Conservation (phyloP, 2,797 vertebrate species). For the Paratrypauchen microcephalus region DNA sequence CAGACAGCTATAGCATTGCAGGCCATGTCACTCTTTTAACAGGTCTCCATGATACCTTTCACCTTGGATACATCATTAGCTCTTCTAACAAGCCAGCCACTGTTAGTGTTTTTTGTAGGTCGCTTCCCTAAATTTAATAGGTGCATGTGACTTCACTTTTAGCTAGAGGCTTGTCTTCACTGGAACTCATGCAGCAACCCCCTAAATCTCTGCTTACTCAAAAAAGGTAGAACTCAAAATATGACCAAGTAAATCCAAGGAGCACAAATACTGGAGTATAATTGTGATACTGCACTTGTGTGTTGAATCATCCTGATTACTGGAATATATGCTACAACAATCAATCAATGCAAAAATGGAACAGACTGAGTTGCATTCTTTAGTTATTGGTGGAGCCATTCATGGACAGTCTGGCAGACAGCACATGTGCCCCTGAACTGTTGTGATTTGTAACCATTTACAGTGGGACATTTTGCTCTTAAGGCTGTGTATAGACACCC, state of each 20-base stretch:
- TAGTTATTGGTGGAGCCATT: neutral
- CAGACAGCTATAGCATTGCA: slow-evolving; percentile 20
- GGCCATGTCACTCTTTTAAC: slow-evolving; percentile 17
- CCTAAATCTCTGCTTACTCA: neutral
- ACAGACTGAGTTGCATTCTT: neutral
- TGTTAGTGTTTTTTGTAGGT: slow-evolving; percentile 9
- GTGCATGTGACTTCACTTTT: slow-evolving; percentile 29
- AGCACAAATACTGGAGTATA: too few relatives aligned
- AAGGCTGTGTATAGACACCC: slow-evolving; percentile 55
- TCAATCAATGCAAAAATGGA: neutral
- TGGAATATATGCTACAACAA: neutral
- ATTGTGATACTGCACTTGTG: too few relatives aligned
- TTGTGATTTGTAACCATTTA: neutral
- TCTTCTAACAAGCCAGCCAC: neutral
- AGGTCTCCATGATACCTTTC: slow-evolving; percentile 11
- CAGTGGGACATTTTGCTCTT: slow-evolving; percentile 27
- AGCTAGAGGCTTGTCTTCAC: slow-evolving; percentile 12
- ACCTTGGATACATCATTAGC: slow-evolving; percentile 15
- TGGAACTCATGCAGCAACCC: neutral
- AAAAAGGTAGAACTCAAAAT: neutral
- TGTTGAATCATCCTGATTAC: too few relatives aligned
- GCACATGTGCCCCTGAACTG: slow-evolving; percentile 1
- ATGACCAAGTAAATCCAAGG: too few relatives aligned
- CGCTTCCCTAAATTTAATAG: slow-evolving; percentile 21
- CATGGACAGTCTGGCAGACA: slow-evolving; percentile 4